Percentiles rank a stretch among this genome's conserved stretches.
These are phyloP conservation scores for Chamaetylas fuelleborni DNA, from an alignment of 2,113 vertebrate genomes.

Conservation along the genomic window DNA sequence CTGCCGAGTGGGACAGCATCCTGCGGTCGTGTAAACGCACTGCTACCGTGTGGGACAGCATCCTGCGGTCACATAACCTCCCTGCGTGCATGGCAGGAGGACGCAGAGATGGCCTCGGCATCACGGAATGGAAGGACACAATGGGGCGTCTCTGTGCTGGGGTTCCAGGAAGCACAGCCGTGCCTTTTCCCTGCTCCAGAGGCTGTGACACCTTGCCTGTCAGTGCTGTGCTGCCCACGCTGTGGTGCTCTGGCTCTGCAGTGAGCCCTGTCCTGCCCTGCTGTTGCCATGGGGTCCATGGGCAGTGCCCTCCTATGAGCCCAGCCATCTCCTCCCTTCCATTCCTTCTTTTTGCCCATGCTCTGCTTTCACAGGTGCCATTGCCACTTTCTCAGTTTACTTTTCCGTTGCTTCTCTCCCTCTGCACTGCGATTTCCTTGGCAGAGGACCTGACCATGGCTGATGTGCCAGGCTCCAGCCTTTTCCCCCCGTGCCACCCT, in stretches of 20 bases:
- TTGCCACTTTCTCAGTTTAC: background rate
- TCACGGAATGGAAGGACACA: accelerated
- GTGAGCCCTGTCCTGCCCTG: background rate
- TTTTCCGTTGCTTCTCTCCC: background rate
- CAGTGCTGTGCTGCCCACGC: accelerated
- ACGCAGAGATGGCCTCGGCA: background rate
- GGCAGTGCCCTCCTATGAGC: background rate
- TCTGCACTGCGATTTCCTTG: accelerated
- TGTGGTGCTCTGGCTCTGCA: background rate
- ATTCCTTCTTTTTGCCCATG: background rate
- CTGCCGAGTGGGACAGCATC: no score
- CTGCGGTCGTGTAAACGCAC: no score
- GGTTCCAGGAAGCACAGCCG: background rate
- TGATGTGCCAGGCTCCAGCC: accelerated
- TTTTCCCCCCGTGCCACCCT: background rate
- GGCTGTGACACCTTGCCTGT: background rate
- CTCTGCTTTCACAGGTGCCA: background rate
- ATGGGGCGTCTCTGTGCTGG: background rate
- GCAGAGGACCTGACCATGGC: accelerated
- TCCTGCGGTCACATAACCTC: background rate
- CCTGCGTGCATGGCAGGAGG: background rate
- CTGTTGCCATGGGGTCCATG: accelerated
- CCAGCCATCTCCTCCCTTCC: background rate
- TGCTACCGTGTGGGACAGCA: no score
- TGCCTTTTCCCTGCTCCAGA: background rate